phyloP scores from a whole-genome alignment of 2,888 invertebrate genomes.

The Ypsolopha sequella region DNA sequence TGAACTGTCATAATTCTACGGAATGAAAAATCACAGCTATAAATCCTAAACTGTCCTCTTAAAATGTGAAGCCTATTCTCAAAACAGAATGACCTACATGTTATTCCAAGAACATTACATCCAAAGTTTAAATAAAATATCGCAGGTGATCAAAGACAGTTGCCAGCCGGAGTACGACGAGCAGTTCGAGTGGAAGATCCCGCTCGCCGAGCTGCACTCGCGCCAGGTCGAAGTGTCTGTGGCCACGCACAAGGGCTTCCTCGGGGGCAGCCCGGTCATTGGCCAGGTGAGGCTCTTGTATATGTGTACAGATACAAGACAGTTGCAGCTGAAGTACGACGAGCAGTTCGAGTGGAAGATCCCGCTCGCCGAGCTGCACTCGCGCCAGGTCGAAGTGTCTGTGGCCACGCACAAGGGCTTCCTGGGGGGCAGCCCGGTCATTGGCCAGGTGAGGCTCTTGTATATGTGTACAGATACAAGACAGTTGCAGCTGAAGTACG shows the following conservation, averaged over 20 bases:
- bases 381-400: slow-evolving; percentile 85
- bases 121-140: slow-evolving; percentile 76
- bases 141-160: slow-evolving; percentile 59
- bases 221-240: slow-evolving; percentile 88
- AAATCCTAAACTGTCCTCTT: too few relatives aligned
- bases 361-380: slow-evolving; percentile 82
- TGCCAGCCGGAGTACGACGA: slow-evolving; percentile 70
- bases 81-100: too few relatives aligned
- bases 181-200: slow-evolving; percentile 90
- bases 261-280: slow-evolving; percentile 85
- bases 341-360: slow-evolving; percentile 92
- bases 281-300: slow-evolving; percentile 73
- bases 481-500: slow-evolving; percentile 30
- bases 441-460: slow-evolving; percentile 76
- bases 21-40: too few relatives aligned
- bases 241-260: slow-evolving; percentile 88
- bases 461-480: not conserved
- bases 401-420: slow-evolving; percentile 93
- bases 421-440: slow-evolving; percentile 80
- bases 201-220: slow-evolving; percentile 81
- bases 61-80: too few relatives aligned
- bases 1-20: too few relatives aligned
- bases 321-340: slow-evolving; percentile 52
- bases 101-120: slow-evolving; percentile 33
- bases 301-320: slow-evolving; percentile 4